These are phyloP conservation scores for Gymnopithys bicolor DNA, from an alignment of 2,797 vertebrate genomes.

Conservation along the genomic window DNA sequence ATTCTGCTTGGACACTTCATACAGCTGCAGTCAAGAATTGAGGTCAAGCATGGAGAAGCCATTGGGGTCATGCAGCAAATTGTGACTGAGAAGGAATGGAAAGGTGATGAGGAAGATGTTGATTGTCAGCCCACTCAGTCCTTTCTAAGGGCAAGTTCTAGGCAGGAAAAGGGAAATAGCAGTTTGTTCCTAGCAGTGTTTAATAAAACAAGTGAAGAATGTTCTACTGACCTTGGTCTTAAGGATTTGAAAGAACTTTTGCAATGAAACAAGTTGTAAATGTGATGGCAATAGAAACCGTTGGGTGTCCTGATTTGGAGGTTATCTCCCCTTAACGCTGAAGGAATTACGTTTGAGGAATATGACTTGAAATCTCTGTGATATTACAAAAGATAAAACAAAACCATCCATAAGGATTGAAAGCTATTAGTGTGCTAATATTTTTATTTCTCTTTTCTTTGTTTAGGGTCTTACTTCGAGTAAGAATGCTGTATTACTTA, in stretches of 20 bases:
- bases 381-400: background rate
- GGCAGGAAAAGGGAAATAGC: background rate
- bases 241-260: background rate
- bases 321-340: background rate
- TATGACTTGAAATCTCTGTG: background rate
- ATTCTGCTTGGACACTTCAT: background rate
- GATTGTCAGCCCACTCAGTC: accelerated
- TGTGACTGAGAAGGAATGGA: background rate
- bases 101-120: background rate
- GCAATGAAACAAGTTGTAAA: background rate
- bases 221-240: background rate
- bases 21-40: background rate
- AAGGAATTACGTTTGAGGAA: background rate
- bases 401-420: background rate
- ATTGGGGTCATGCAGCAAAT: background rate
- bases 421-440: background rate
- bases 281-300: background rate
- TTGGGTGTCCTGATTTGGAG: background rate
- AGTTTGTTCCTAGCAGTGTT: background rate
- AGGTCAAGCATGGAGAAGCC: background rate
- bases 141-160: background rate
- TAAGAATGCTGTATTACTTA: slow-evolving; percentile 99
- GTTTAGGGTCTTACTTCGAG: slow-evolving; percentile 93
- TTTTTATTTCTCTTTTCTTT: slow-evolving; percentile 38
- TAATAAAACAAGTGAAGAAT: background rate